These are phyloP conservation scores for Cottoperca gobio DNA, from an alignment of 2,797 vertebrate genomes.

Conservation along the genomic window DNA sequence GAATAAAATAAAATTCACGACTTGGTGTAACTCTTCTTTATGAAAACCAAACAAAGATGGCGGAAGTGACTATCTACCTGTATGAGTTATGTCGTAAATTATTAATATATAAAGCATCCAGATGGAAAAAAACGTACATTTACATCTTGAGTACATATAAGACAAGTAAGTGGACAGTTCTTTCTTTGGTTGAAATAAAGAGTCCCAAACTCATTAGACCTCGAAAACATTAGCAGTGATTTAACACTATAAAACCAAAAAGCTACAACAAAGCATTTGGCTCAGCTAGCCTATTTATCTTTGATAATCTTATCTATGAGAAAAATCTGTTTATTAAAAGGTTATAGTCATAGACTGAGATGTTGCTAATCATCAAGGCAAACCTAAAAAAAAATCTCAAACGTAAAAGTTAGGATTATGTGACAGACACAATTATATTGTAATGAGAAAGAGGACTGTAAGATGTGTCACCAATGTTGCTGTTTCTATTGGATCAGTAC, in stretches of 20 bases:
- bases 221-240: too few species aligned
- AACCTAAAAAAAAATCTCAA: neutral
- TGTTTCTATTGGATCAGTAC: neutral
- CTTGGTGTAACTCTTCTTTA: neutral
- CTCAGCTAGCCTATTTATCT: neutral
- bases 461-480: neutral
- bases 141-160: neutral
- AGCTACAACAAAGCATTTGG: neutral
- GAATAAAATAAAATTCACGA: neutral
- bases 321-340: too few species aligned
- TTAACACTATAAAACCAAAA: too few species aligned
- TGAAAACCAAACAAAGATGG: neutral
- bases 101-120: neutral
- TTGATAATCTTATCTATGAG: too few species aligned
- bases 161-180: neutral
- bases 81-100: neutral
- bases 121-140: neutral
- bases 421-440: neutral
- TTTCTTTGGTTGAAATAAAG: neutral
- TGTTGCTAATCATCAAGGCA: neutral
- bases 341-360: neutral
- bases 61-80: neutral
- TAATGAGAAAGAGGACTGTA: neutral
- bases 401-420: neutral
- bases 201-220: neutral